phyloP scores from a whole-genome alignment of 2,888 invertebrate genomes.

The Xanthorhoe designata region DNA sequence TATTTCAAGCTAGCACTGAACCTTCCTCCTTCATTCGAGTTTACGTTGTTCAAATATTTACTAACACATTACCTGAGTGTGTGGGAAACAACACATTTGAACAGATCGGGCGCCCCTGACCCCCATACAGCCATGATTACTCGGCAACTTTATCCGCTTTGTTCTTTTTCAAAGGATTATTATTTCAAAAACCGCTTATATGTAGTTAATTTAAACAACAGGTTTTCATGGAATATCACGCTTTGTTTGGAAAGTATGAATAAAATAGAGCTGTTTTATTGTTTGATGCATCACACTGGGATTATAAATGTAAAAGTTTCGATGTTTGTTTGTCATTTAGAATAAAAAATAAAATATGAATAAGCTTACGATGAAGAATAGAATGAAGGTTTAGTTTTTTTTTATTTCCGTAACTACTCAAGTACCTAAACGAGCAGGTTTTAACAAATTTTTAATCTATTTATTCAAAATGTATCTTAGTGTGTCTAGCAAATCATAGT shows the following conservation, averaged over 20 bases:
- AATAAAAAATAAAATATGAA: too few relatives aligned
- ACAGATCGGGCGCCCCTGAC: constrained; percentile 37
- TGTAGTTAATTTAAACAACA: constrained; percentile 1
- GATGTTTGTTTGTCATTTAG: too few relatives aligned
- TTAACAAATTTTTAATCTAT: too few relatives aligned
- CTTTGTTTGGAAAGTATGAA: background rate
- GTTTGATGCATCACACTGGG: too few relatives aligned
- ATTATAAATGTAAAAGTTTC: too few relatives aligned
- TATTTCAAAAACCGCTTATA: constrained; percentile 8
- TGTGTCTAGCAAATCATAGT: too few relatives aligned
- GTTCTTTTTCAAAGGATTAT: constrained; percentile 25
- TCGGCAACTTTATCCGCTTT: constrained; percentile 36
- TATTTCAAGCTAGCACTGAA: constrained; percentile 28
- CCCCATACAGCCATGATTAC: constrained; percentile 38
- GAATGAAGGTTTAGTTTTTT: too few relatives aligned
- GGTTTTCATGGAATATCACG: constrained; percentile 4
- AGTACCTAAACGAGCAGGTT: too few relatives aligned
- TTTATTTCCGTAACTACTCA: too few relatives aligned
- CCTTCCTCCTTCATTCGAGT: constrained; percentile 42
- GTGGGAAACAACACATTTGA: constrained; percentile 43
- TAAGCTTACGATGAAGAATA: too few relatives aligned
- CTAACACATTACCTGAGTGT: constrained; percentile 45
- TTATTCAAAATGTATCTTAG: background rate
- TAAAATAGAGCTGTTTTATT: background rate
- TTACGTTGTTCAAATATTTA: constrained; percentile 47